phyloP scores from a whole-genome alignment of 1,140 invertebrate species.

The Wasmannia auropunctata region DNA sequence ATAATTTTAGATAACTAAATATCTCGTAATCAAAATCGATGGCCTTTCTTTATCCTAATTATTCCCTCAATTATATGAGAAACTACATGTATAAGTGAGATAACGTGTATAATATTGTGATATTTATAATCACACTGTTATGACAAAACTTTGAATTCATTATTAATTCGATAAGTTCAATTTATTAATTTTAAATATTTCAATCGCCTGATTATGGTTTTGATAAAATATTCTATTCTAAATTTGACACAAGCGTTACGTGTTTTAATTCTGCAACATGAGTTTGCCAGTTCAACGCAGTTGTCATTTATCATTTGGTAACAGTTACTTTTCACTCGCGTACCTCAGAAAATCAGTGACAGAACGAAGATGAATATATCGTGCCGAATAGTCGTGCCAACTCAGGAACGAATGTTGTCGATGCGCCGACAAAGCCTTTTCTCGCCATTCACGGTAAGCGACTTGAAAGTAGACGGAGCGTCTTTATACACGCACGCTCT shows the following conservation, averaged over 20 bases:
- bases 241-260: neutral
- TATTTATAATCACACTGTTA: neutral
- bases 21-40: conserved; percentile 58
- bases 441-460: conserved; percentile 49
- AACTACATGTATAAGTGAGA: neutral
- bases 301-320: neutral
- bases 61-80: neutral
- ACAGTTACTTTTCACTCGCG: neutral
- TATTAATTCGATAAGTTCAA: neutral
- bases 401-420: conserved; percentile 30
- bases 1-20: conserved; percentile 43
- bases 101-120: neutral
- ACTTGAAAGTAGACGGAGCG: conserved; percentile 23
- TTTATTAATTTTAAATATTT: neutral
- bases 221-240: neutral
- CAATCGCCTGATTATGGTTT: neutral
- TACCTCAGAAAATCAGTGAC: neutral
- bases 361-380: conserved; percentile 51
- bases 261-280: neutral
- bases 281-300: neutral
- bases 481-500: conserved; percentile 10
- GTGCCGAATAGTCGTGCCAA: neutral
- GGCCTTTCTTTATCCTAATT: neutral
- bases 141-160: neutral
- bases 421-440: conserved; percentile 54